These are phyloP conservation scores for Chrysopilus asiliformis DNA, from an alignment of 2,888 invertebrate genomes.

Conservation along the genomic window DNA sequence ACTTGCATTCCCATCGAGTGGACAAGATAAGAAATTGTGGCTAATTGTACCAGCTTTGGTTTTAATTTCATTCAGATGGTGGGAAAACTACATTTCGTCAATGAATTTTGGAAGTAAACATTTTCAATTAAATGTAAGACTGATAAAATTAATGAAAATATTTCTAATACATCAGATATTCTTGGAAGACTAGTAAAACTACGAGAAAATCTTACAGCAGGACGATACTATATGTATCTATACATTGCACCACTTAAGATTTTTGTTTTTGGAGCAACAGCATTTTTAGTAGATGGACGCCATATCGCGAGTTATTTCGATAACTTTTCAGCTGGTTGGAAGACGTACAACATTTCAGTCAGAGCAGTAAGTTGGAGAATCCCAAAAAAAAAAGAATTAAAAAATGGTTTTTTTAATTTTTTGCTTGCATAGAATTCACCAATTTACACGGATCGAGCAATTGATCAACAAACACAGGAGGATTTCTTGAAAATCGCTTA, in stretches of 20 bases:
- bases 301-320: conserved; percentile 34
- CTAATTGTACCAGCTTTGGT: conserved; percentile 46
- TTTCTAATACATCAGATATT: no score
- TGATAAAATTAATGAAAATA: no score
- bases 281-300: conserved; percentile 41
- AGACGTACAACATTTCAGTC: conserved; percentile 39
- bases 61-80: conserved; percentile 66
- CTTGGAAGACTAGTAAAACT: conserved; percentile 36
- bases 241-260: conserved; percentile 66
- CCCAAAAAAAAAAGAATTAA: no score
- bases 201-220: conserved; percentile 44
- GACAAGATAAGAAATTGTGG: conserved; percentile 44
- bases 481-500: conserved; percentile 15
- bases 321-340: conserved; percentile 38
- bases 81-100: conserved; percentile 68
- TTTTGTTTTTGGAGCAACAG: conserved; percentile 50
- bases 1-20: no score
- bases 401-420: neutral
- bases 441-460: conserved; percentile 7
- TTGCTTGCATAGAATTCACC: conserved; percentile 4
- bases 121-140: no score
- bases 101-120: conserved; percentile 12
- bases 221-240: conserved; percentile 60
- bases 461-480: neutral
- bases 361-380: conserved; percentile 43